A percentile compares a stretch with the other conserved stretches of the same genome.
Conservation (phyloP, 2,888 invertebrate genomes). For the Belgica antarctica region DNA sequence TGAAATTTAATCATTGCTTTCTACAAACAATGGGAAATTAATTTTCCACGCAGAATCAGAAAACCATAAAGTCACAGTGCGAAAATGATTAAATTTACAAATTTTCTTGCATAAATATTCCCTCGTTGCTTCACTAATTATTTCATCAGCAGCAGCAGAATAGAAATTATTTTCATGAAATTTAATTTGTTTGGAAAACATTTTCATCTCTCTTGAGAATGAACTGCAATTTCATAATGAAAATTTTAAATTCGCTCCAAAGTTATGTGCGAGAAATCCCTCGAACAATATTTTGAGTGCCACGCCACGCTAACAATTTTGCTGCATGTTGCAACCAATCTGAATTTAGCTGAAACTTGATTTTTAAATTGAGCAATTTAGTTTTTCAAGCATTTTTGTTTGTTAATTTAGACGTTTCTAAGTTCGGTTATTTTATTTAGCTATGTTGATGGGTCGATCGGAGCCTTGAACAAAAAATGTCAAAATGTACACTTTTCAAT, state of each 20-base stretch:
- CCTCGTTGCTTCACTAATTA: not conserved
- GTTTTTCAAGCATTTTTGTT: not conserved
- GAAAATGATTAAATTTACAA: slow-evolving; percentile 14
- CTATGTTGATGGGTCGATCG: not conserved
- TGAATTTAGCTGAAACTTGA: not conserved
- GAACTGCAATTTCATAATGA: not conserved
- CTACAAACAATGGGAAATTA: slow-evolving; percentile 12
- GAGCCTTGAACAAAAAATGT: slow-evolving; percentile 2
- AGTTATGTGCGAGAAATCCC: not conserved
- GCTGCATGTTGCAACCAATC: not conserved
- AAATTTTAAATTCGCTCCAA: not conserved
- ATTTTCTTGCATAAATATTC: not conserved
- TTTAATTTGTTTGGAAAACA: not conserved
- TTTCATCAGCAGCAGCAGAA: not conserved
- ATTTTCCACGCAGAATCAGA: not conserved
- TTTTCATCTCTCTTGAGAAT: not conserved
- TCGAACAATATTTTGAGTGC: not conserved
- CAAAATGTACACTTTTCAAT: slow-evolving; percentile 7
- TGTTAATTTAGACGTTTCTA: not conserved
- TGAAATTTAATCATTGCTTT: not conserved
- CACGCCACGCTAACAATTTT: no score
- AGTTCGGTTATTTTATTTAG: not conserved
- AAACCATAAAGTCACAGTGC: not conserved
- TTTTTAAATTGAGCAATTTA: not conserved
- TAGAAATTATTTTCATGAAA: slow-evolving; percentile 13